Percentiles rank a stretch among this genome's conserved stretches.
Evolutionary conservation across 2,888 invertebrate genomes (phyloP).

Genomic region (Bruchidius siliquastri): DNA sequence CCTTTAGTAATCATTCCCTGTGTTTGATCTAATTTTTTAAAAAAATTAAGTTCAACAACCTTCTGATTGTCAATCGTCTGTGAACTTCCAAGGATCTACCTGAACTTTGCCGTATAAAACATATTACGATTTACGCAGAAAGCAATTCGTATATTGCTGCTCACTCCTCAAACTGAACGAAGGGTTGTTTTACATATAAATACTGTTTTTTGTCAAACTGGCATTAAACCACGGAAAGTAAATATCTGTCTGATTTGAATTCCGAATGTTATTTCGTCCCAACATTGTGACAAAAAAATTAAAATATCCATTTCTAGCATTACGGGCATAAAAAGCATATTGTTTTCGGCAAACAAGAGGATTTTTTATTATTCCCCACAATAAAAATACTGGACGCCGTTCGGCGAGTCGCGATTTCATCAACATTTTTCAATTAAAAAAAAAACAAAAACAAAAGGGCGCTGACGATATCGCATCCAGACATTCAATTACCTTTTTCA

Average conservation of each 20-base stretch:
- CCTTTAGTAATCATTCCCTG: no score
- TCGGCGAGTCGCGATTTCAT: not conserved
- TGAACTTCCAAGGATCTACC: no score
- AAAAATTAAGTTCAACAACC: no score
- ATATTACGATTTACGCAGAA: no score
- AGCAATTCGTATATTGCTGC: no score
- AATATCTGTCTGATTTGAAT: not conserved
- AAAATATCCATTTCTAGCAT: not conserved
- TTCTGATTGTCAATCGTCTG: no score
- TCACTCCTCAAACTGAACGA: no score
- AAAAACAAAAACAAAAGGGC: not conserved
- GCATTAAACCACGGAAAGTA: not conserved
- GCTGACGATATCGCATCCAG: not conserved
- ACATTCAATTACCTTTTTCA: not conserved
- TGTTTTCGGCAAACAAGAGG: not conserved
- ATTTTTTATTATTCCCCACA: not conserved
- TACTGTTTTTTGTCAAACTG: not conserved
- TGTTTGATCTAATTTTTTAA: no score
- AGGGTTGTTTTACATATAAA: no score
- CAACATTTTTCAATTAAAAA: not conserved
- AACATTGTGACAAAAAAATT: not conserved
- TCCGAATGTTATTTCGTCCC: not conserved
- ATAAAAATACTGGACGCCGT: not conserved
- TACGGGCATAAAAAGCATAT: not conserved
- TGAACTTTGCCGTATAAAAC: no score